Base-by-base conservation (phyloP, 2,888 invertebrate species). In the Acanthosoma haemorrhoidale region DNA sequence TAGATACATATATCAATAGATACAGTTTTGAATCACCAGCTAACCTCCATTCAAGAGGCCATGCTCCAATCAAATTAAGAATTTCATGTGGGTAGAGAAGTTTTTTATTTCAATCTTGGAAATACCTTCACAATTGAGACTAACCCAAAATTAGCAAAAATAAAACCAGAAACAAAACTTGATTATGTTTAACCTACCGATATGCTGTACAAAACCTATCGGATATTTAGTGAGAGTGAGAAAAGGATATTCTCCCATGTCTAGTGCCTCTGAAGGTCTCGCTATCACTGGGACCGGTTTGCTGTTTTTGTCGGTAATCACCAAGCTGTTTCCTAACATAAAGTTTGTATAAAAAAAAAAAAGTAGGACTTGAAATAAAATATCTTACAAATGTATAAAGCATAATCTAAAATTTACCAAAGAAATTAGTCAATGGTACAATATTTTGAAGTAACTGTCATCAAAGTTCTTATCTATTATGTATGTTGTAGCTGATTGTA, bases 161-260 rank as follows among this genome's bases (percentile, higher is more conserved):
- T n/a, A n/a, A n/a, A n/a, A n/a, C n/a, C n/a, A n/a, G n/a, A n/a
- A n/a, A n/a, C n/a, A n/a, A n/a, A n/a, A n/a, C n/a, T n/a, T n/a
- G n/a, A n/a, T n/a, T n/a, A n/a, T n/a, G n/a, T n/a, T n/a, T 15
- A 25, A 51, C 51, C 79, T 80, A 90, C 93, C 96, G 75, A 96
- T 85, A 79, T 93, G 92, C 16, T 90, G 83, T 75, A 97, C 88
- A 77, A 96, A 94, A 11, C 93, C 94, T 0, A 88, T 83, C 5
- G 96, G 96, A 80, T 92, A 95, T 76, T 91, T 91, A 0, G 90
- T 86, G 85, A 97, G 89, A 0, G 97, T 97, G 67, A 98, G 84
- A 79, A 98, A 96, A 0, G 97, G 97, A 80, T 95, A 97, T 78
- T 97, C 97, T 67, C 76, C 75, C 71, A 76, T 73, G 36, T 77